Evolutionary conservation across 2,113 vertebrate genomes (phyloP).

Genomic region (Trichomycterus rosablanca): DNA sequence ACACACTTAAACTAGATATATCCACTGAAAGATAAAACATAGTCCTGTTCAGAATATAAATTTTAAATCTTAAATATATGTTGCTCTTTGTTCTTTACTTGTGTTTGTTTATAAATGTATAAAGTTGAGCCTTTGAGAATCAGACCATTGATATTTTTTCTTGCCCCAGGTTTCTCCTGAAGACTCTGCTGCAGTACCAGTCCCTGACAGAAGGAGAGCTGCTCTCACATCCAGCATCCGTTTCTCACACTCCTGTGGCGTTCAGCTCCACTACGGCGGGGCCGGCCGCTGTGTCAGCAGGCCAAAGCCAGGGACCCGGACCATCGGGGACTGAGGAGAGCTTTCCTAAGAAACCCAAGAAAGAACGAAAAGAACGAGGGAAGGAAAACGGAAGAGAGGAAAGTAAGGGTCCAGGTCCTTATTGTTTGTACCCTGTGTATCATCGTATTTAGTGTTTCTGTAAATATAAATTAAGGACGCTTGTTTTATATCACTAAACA

Average conservation of each 20-base stretch:
- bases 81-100: no score
- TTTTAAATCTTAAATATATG: no score
- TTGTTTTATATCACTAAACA: no score
- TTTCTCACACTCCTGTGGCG: constrained; percentile 47
- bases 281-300: constrained; percentile 38
- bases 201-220: constrained; percentile 74
- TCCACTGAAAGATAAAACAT: no score
- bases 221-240: constrained; percentile 51
- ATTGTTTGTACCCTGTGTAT: no score
- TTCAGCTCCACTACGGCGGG: constrained; percentile 48
- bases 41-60: no score
- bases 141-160: no score
- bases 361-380: constrained; percentile 77
- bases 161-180: constrained; percentile 74
- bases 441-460: no score
- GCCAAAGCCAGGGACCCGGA: constrained; percentile 52
- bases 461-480: no score
- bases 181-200: constrained; percentile 81
- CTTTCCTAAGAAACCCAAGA: constrained; percentile 71
- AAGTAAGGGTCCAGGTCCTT: constrained; percentile 62
- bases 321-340: constrained; percentile 59
- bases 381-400: constrained; percentile 82
- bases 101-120: no score
- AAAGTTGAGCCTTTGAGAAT: no score
- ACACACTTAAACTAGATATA: no score